Evolutionary conservation across 2,888 invertebrate genomes (phyloP).

Genomic region (Melipona beecheii): DNA sequence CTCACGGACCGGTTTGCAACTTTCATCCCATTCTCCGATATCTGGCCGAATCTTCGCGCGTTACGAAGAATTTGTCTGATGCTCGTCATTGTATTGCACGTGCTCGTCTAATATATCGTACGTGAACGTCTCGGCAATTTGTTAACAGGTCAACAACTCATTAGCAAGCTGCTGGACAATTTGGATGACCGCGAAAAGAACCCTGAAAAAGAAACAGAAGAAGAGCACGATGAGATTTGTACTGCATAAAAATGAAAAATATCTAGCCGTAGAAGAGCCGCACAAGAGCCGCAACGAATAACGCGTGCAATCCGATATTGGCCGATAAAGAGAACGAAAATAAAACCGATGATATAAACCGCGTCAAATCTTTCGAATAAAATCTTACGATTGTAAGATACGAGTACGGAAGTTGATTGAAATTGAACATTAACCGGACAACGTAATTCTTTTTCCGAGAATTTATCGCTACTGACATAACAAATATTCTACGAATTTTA

Average conservation of each 20-base stretch:
- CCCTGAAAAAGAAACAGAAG: not conserved
- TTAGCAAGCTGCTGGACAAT: not conserved
- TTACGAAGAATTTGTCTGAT: conserved; percentile 38
- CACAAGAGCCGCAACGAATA: not conserved
- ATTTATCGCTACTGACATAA: not conserved
- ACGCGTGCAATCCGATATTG: not conserved
- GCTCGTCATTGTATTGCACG: conserved; percentile 41
- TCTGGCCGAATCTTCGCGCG: conserved; percentile 26
- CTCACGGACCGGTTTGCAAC: conserved; percentile 45
- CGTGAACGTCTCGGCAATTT: not conserved
- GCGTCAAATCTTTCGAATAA: not conserved
- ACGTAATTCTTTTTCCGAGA: not conserved
- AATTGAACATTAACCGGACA: not conserved
- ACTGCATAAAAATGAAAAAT: not conserved
- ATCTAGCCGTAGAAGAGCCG: not conserved
- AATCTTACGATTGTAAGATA: not conserved
- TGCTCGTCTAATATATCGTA: not conserved
- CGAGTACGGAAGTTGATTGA: not conserved
- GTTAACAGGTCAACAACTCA: not conserved
- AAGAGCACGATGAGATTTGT: not conserved
- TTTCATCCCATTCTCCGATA: conserved; percentile 36
- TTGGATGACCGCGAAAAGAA: not conserved
- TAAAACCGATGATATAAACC: not conserved
- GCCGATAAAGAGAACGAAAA: not conserved
- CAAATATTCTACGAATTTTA: not conserved